phyloP scores from a whole-genome alignment of 1,140 invertebrate genomes.

The Oncopodura yosiiana region DNA sequence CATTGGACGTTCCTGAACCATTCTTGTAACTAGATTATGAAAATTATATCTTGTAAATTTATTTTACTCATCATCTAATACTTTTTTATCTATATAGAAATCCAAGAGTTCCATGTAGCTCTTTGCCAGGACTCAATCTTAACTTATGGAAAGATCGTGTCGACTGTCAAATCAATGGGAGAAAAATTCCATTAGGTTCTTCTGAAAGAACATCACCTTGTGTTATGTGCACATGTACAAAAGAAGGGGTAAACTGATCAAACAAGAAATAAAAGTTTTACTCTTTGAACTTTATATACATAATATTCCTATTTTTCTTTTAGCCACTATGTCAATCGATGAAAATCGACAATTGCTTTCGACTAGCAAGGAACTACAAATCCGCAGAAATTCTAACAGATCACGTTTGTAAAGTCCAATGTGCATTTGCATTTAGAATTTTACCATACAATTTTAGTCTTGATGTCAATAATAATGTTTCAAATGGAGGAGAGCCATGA shows the following conservation, averaged over 20 bases:
- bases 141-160: slow-evolving; percentile 44
- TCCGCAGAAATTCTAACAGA: slow-evolving; percentile 44
- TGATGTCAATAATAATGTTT: too few relatives aligned
- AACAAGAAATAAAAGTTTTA: neutral
- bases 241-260: slow-evolving; percentile 46
- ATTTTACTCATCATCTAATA: slow-evolving; percentile 1
- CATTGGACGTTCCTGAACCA: slow-evolving; percentile 45
- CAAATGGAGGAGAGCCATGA: too few relatives aligned
- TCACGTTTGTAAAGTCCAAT: slow-evolving; percentile 49
- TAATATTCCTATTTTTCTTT: slow-evolving; percentile 16
- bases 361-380: slow-evolving; percentile 41
- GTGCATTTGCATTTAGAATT: slow-evolving; percentile 46
- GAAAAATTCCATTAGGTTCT: slow-evolving; percentile 45
- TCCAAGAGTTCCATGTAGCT: slow-evolving; percentile 44
- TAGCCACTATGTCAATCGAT: slow-evolving; percentile 48
- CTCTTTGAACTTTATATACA: neutral
- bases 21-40: slow-evolving; percentile 43
- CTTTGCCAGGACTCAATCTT: slow-evolving; percentile 42
- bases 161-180: slow-evolving; percentile 41
- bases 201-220: slow-evolving; percentile 49
- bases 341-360: slow-evolving; percentile 47
- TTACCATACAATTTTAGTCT: slow-evolving; percentile 39
- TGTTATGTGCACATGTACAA: slow-evolving; percentile 53
- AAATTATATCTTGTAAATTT: neutral
- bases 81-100: slow-evolving; percentile 40